phyloP scores from a whole-genome alignment of 2,888 invertebrate species.

The Crematogaster levior region DNA sequence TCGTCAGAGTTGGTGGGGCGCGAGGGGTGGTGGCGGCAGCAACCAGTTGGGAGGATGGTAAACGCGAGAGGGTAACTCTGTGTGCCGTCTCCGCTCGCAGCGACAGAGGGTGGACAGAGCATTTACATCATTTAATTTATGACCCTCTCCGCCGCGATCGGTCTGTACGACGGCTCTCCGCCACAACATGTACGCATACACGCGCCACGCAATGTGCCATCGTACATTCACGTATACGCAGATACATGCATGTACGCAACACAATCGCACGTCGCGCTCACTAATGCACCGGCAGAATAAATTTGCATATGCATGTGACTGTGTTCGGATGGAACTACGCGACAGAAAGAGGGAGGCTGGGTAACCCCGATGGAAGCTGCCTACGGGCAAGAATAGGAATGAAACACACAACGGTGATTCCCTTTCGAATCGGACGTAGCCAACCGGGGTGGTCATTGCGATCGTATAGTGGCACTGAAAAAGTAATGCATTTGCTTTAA shows the following conservation, averaged over 20 bases:
- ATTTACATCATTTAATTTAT: conserved; percentile 86
- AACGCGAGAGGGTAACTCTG: conserved; percentile 61
- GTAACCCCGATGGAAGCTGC: conserved; percentile 53
- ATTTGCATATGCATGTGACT: conserved; percentile 85
- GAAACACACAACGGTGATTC: conserved; percentile 47
- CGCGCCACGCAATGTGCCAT: neutral
- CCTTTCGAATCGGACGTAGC: conserved; percentile 59
- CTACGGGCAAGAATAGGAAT: conserved; percentile 61
- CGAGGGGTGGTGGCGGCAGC: conserved; percentile 19
- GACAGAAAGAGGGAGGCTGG: conserved; percentile 62
- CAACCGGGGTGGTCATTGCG: conserved; percentile 44
- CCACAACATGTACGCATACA: conserved; percentile 41
- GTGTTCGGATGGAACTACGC: conserved; percentile 75
- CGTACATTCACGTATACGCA: neutral
- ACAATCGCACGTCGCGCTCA: conserved; percentile 63
- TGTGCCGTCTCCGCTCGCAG: conserved; percentile 76
- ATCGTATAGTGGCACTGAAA: conserved; percentile 53
- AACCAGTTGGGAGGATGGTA: conserved; percentile 36
- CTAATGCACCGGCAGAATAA: conserved; percentile 82
- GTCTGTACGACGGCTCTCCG: conserved; percentile 62
- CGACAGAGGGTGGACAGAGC: conserved; percentile 84
- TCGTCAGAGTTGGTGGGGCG: conserved; percentile 66
- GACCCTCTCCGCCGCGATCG: conserved; percentile 78
- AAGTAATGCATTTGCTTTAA: conserved; percentile 54
- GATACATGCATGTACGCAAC: neutral